Evolutionary conservation across 2,797 vertebrate genomes (phyloP).

Genomic region (Adrianichthys oophorus): DNA sequence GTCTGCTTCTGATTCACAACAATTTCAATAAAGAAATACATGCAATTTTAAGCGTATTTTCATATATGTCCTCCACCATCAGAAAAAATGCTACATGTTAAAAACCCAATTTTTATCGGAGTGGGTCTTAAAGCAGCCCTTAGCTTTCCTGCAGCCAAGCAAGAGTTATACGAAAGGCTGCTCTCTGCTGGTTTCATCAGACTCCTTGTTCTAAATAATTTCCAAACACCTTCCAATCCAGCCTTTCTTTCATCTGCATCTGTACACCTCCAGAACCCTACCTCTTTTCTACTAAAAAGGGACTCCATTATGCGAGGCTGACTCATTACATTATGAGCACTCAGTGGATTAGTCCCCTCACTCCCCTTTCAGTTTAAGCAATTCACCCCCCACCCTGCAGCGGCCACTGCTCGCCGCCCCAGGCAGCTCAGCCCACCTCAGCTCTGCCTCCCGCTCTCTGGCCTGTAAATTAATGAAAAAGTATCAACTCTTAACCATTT

Average conservation of each 20-base stretch:
- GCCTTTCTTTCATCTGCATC: conserved; percentile 11
- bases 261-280: conserved; percentile 21
- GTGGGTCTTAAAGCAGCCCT: background rate
- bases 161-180: conserved; percentile 4
- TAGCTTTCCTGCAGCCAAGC: conserved; percentile 1
- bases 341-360: conserved; percentile 73
- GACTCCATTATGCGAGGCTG: conserved; percentile 68
- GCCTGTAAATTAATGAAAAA: conserved; percentile 65
- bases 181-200: conserved; percentile 2
- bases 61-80: too few species aligned
- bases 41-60: too few species aligned
- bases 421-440: conserved; percentile 35
- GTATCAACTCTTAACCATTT: conserved; percentile 62
- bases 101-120: too few species aligned
- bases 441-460: conserved; percentile 29
- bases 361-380: conserved; percentile 59
- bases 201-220: conserved; percentile 4
- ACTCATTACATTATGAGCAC: conserved; percentile 79
- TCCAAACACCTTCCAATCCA: conserved; percentile 7
- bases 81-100: too few species aligned
- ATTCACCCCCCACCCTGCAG: conserved; percentile 28
- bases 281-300: conserved; percentile 49
- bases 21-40: too few species aligned
- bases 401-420: conserved; percentile 15
- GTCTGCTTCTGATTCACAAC: too few species aligned